phyloP scores from a whole-genome alignment of 64 coral and sea anemone species.

The Montipora cactus region DNA sequence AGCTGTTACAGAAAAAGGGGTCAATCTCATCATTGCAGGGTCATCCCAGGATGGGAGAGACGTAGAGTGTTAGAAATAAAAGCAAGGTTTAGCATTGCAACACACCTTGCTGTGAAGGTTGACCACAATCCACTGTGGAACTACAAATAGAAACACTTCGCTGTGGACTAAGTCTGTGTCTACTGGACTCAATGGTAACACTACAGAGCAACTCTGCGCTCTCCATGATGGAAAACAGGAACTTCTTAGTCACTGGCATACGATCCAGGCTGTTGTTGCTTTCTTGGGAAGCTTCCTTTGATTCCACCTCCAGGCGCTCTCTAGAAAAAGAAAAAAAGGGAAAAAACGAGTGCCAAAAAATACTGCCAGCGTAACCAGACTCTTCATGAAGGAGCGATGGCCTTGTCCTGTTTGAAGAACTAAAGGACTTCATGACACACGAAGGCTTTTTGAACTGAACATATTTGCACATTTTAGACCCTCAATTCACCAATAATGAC shows the following conservation, averaged over 20 bases:
- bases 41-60: too few species aligned
- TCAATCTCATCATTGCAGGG: too few species aligned
- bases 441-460: too few species aligned
- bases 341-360: not conserved
- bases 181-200: slow-evolving; percentile 67
- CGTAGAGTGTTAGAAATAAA: too few species aligned
- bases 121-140: slow-evolving; percentile 21
- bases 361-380: too few species aligned
- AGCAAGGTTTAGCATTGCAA: not conserved
- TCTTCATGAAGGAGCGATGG: too few species aligned
- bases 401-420: too few species aligned
- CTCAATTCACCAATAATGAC: too few species aligned
- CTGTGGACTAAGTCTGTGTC: slow-evolving; percentile 52
- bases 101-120: slow-evolving; percentile 15
- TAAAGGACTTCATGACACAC: too few species aligned
- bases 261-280: not conserved
- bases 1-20: too few species aligned
- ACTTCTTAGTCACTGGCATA: slow-evolving; percentile 84
- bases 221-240: slow-evolving; percentile 77
- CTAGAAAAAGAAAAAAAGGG: not conserved
- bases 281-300: slow-evolving; percentile 22
- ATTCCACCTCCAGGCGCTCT: slow-evolving; percentile 65
- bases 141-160: slow-evolving; percentile 76
- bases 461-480: not conserved
- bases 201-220: slow-evolving; percentile 83